phyloP scores from a whole-genome alignment of 2,888 invertebrate genomes.

The Drosophila flavopinicola region DNA sequence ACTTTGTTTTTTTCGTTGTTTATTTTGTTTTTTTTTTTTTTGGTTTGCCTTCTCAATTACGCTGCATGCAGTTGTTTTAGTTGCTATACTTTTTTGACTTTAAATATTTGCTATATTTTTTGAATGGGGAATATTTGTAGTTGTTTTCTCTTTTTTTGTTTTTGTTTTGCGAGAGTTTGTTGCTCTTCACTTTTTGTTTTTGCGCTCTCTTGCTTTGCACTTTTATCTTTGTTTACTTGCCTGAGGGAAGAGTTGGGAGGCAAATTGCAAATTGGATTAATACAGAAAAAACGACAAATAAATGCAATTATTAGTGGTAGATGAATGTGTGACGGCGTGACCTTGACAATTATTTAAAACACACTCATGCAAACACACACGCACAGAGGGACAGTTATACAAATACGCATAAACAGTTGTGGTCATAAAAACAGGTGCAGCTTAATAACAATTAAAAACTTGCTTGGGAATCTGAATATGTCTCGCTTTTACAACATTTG shows the following conservation, averaged over 20 bases:
- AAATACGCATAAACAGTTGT: neutral
- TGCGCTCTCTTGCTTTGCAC: slow-evolving; percentile 24
- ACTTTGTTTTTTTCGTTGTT: neutral
- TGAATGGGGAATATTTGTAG: neutral
- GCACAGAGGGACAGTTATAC: neutral
- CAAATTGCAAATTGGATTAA: slow-evolving; percentile 77
- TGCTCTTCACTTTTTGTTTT: slow-evolving; percentile 20
- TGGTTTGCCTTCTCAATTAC: neutral
- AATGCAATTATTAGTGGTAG: slow-evolving; percentile 55
- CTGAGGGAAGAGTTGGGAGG: slow-evolving; percentile 81
- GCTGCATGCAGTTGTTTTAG: slow-evolving; percentile 1
- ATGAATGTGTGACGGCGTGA: slow-evolving; percentile 31
- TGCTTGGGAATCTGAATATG: too few relatives aligned
- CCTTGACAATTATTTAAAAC: slow-evolving; percentile 42
- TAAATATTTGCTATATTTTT: neutral
- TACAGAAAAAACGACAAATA: slow-evolving; percentile 53
- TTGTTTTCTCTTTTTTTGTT: neutral
- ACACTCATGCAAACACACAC: slow-evolving; percentile 9
- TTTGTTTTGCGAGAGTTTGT: slow-evolving; percentile 11
- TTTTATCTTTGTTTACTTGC: slow-evolving; percentile 64
- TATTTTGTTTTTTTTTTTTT: neutral
- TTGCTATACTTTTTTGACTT: neutral
- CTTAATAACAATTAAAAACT: too few relatives aligned
- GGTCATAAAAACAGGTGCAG: neutral
- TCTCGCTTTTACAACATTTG: too few relatives aligned